Conservation (phyloP, 2,113 vertebrate genomes). For the Lamprologus tigripictilis region DNA sequence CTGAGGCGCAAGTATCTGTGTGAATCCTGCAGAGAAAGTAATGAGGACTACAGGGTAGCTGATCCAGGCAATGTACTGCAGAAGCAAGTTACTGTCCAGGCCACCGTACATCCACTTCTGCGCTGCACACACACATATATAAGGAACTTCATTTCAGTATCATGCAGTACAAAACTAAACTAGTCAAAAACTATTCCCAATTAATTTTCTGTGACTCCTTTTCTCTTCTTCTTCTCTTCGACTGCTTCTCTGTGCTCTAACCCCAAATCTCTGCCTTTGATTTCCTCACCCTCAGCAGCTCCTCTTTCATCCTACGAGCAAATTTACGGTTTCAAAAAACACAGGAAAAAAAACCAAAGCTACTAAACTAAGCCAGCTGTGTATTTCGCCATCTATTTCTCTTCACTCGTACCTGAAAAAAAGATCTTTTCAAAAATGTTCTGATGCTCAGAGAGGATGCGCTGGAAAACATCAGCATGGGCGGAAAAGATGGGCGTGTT, state of each 20-base stretch:
- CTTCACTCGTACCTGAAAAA: neutral
- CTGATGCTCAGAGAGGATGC: neutral
- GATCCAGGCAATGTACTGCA: conserved; percentile 98
- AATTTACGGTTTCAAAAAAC: neutral
- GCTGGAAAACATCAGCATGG: neutral
- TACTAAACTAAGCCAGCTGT: neutral
- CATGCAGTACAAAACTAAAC: neutral
- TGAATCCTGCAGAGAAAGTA: conserved; percentile 97
- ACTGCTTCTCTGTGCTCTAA: neutral
- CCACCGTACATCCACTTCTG: conserved; percentile 98
- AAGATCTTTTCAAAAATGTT: neutral
- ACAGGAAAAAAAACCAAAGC: neutral
- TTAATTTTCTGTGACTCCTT: neutral
- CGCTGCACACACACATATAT: conserved; percentile 71
- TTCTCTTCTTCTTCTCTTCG: neutral
- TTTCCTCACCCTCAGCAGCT: neutral
- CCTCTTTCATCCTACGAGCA: neutral
- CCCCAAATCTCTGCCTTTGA: neutral
- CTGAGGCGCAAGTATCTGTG: conserved; percentile 94
- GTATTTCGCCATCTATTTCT: neutral
- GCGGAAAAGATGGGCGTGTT: neutral
- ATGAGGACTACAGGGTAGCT: conserved; percentile 97
- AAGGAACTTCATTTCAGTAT: conserved; percentile 10
- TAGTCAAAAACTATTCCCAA: neutral
- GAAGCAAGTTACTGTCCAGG: conserved; percentile 85